Conservation (phyloP, 2,797 vertebrate genomes). For the Danio tinwini region DNA sequence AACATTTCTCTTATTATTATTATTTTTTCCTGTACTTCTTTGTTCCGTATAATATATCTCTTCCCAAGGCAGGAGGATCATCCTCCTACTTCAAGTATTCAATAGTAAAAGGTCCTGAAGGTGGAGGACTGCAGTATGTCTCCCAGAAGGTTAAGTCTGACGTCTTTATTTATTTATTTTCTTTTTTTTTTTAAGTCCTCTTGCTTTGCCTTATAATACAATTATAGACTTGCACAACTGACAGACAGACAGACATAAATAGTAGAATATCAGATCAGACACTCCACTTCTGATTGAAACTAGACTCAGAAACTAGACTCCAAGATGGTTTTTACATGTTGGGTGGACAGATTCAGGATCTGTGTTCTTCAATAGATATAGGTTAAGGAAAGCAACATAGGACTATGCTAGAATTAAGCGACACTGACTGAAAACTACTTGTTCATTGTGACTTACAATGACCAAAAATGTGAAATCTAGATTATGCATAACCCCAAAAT, state of each 20-base stretch:
- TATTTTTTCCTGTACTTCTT: conserved; percentile 25
- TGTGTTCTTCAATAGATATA: conserved; percentile 2
- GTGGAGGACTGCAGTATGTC: conserved; percentile 76
- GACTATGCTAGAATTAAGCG: conserved; percentile 8
- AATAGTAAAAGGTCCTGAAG: conserved; percentile 89
- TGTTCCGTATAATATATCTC: conserved; percentile 75
- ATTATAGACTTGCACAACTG: conserved; percentile 61
- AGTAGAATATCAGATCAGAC: conserved; percentile 20
- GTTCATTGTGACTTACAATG: not conserved
- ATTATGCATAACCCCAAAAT: too few species aligned
- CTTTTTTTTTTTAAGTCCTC: conserved; percentile 71
- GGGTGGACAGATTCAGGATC: conserved; percentile 32
- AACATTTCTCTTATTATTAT: conserved; percentile 77
- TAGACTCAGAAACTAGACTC: conserved; percentile 20
- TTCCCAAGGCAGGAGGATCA: conserved; percentile 82
- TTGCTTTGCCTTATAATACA: conserved; percentile 69
- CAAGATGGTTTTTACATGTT: conserved; percentile 27
- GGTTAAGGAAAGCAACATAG: conserved; percentile 8
- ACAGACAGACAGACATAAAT: conserved; percentile 80
- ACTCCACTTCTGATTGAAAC: conserved; percentile 19
- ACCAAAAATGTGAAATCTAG: too few species aligned
- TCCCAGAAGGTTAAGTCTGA: conserved; percentile 74
- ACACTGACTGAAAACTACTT: not conserved
- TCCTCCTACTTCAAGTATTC: conserved; percentile 95
- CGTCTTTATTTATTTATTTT: conserved; percentile 53